phyloP scores from a whole-genome alignment of 30 jellyfish, hydroid and myxozoan genomes.

The Nemopilema nomurai region DNA sequence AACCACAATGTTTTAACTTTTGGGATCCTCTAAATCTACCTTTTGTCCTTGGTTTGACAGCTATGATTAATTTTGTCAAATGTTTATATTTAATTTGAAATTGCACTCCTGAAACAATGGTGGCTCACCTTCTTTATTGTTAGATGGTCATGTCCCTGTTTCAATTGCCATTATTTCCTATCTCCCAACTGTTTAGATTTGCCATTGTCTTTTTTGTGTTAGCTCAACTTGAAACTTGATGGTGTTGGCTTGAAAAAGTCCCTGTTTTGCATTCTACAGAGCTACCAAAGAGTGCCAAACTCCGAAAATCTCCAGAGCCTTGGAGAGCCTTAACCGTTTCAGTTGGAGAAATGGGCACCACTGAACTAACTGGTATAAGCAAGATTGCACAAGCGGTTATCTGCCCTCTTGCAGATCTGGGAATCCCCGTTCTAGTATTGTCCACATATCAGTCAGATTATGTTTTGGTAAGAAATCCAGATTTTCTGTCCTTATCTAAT shows the following conservation, averaged over 20 bases:
- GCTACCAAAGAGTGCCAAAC: slow-evolving; percentile 66
- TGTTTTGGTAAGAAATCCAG: slow-evolving; percentile 74
- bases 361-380: slow-evolving; percentile 92
- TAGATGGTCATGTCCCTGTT: no score
- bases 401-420: slow-evolving; percentile 94
- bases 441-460: slow-evolving; percentile 97
- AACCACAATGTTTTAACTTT: no score
- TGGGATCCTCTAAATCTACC: no score
- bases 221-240: slow-evolving; percentile 8
- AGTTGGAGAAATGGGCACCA: slow-evolving; percentile 96
- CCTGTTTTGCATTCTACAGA: no score
- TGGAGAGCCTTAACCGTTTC: slow-evolving; percentile 97
- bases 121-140: no score
- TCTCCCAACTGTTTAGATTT: no score
- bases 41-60: no score
- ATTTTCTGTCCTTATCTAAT: not conserved
- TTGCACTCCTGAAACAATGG: no score
- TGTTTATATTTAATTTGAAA: no score
- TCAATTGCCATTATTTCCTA: no score
- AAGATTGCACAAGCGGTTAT: slow-evolving; percentile 92
- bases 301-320: slow-evolving; percentile 68
- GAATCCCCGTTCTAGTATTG: slow-evolving; percentile 87
- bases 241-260: not conserved
- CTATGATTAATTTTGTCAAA: no score
- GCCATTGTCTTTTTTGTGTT: no score